Evolutionary conservation across 2,113 vertebrate species (phyloP).

Genomic region (Podarcis cretensis): DNA sequence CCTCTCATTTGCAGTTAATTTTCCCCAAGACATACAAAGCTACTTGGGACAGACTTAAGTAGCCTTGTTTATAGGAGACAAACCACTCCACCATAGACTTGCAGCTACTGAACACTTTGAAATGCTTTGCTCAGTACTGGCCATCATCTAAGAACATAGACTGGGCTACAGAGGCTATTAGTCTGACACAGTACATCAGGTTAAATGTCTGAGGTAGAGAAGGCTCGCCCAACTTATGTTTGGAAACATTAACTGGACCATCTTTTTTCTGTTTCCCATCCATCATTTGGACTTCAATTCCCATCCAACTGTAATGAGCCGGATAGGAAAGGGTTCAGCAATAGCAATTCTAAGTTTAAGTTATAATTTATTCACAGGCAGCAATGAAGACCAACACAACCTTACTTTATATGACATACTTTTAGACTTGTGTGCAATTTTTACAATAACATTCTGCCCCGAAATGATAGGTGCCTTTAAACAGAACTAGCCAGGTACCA

Average conservation of each 20-base stretch:
- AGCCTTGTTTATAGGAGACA: neutral
- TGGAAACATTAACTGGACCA: constrained; percentile 23
- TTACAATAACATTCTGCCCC: constrained; percentile 40
- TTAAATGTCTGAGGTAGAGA: neutral
- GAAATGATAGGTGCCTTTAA: constrained; percentile 50
- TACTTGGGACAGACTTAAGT: neutral
- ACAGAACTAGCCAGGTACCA: constrained; percentile 49
- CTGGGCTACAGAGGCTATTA: neutral
- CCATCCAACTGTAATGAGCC: constrained; percentile 22
- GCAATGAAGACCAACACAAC: constrained; percentile 17
- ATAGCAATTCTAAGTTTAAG: neutral
- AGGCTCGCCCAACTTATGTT: neutral
- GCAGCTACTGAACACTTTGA: neutral
- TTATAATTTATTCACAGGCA: neutral
- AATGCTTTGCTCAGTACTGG: neutral
- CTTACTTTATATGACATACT: constrained; percentile 4
- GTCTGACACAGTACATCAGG: neutral
- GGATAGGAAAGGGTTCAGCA: accelerated
- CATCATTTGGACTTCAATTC: neutral
- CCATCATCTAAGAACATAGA: neutral
- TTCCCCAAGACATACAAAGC: accelerated
- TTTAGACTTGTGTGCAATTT: constrained; percentile 35
- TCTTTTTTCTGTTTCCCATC: neutral
- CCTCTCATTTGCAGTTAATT: neutral
- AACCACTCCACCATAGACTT: neutral